Percentiles rank a stretch among this genome's conserved stretches.
Evolutionary conservation across 2,113 vertebrate species (phyloP).

Genomic region (Neogobius melanostomus): DNA sequence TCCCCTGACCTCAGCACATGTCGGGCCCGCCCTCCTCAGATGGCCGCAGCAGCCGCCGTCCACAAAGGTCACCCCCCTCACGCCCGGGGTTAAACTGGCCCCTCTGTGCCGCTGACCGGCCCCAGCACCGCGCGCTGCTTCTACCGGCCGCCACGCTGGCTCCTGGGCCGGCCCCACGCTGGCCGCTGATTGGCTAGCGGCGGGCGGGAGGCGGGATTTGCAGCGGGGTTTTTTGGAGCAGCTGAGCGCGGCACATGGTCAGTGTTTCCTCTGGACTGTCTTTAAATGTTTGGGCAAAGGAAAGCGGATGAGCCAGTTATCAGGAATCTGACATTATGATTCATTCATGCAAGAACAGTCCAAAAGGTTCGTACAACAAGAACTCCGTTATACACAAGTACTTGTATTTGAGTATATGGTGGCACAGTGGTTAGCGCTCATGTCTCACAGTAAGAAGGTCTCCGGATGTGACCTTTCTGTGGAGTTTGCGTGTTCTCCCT

Average conservation of each 20-base stretch:
- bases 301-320: no score
- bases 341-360: no score
- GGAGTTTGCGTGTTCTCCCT: no score
- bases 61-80: slow-evolving; percentile 79
- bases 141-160: slow-evolving; percentile 72
- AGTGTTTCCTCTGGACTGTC: neutral
- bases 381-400: no score
- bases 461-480: no score
- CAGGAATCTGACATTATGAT: no score
- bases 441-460: no score
- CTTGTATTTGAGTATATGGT: no score
- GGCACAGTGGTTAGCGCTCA: no score
- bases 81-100: slow-evolving; percentile 82
- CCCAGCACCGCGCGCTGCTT: slow-evolving; percentile 58
- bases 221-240: slow-evolving; percentile 55
- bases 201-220: slow-evolving; percentile 69
- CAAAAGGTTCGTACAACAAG: no score
- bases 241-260: slow-evolving; percentile 60
- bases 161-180: neutral
- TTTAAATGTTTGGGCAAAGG: neutral
- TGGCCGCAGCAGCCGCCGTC: slow-evolving; percentile 73
- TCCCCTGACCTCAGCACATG: slow-evolving; percentile 74
- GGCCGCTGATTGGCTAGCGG: slow-evolving; percentile 9
- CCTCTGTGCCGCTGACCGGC: slow-evolving; percentile 72
- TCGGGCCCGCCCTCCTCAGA: slow-evolving; percentile 73